A percentile compares a stretch with the other conserved stretches of the same genome.
Conservation (phyloP, 2,888 invertebrate genomes). For the Seira musarum region DNA sequence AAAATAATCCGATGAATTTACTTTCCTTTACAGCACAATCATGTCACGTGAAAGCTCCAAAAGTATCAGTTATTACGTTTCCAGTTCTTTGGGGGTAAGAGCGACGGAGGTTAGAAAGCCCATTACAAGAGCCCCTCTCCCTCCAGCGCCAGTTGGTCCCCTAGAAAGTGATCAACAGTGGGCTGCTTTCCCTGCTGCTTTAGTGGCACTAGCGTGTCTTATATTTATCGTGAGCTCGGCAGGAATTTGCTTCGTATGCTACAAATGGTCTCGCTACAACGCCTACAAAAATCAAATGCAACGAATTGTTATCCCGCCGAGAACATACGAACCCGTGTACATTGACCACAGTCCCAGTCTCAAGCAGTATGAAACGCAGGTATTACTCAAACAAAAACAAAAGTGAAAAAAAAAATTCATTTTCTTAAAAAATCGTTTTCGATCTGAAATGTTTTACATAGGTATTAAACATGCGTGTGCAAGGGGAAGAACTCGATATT, state of each 20-base stretch:
- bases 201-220: constrained; percentile 90
- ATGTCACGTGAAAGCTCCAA: constrained; percentile 78
- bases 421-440: background rate
- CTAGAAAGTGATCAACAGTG: constrained; percentile 73
- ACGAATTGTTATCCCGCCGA: constrained; percentile 79
- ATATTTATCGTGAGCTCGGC: constrained; percentile 89
- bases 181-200: constrained; percentile 89
- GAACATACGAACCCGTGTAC: constrained; percentile 81
- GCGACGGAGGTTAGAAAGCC: constrained; percentile 81
- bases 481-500: constrained; percentile 86
- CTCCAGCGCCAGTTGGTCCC: constrained; percentile 70
- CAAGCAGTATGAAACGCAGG: constrained; percentile 95
- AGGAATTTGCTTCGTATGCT: constrained; percentile 93
- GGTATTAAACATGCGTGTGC: constrained; percentile 93
- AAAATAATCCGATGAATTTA: no score
- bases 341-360: constrained; percentile 81
- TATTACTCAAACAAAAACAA: constrained; percentile 70
- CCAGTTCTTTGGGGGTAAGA: constrained; percentile 79
- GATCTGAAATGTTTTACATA: constrained; percentile 58
- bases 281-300: constrained; percentile 88
- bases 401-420: background rate
- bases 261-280: constrained; percentile 94
- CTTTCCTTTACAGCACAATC: constrained; percentile 73
- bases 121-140: constrained; percentile 71
- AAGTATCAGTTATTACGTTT: constrained; percentile 80